Evolutionary conservation across 2,888 invertebrate genomes (phyloP).

Genomic region (Tinea semifulvella): DNA sequence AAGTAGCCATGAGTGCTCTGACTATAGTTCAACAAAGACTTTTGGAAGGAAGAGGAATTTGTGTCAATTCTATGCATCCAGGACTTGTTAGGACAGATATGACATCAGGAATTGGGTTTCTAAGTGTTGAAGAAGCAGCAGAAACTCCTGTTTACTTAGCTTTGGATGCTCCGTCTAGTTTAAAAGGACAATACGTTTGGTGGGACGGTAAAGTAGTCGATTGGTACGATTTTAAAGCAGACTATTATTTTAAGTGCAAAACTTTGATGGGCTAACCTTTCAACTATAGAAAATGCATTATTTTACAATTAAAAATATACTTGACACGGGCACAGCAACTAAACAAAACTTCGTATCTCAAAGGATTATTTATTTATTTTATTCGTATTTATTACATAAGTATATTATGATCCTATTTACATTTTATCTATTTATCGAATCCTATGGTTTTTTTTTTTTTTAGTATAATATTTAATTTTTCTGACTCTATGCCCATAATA

Average conservation of each 20-base stretch:
- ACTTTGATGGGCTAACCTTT: background rate
- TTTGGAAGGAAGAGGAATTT: constrained; percentile 27
- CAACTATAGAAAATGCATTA: too few species aligned
- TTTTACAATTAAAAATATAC: too few species aligned
- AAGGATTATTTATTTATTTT: too few species aligned
- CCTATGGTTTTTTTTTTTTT: too few species aligned
- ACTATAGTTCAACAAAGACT: constrained; percentile 23
- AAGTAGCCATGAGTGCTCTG: constrained; percentile 24
- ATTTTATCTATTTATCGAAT: too few species aligned
- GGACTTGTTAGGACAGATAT: constrained; percentile 26
- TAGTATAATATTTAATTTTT: too few species aligned
- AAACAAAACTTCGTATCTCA: too few species aligned
- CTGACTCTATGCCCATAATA: too few species aligned
- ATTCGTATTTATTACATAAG: too few species aligned
- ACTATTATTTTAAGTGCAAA: constrained; percentile 24
- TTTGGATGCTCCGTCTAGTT: constrained; percentile 47
- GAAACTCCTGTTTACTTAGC: constrained; percentile 61
- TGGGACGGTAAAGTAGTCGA: constrained; percentile 46
- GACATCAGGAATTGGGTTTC: constrained; percentile 21
- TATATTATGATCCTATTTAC: too few species aligned
- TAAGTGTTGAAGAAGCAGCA: constrained; percentile 33
- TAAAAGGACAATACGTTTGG: constrained; percentile 67
- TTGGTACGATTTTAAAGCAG: constrained; percentile 34
- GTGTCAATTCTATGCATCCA: constrained; percentile 25
- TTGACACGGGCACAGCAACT: too few species aligned